Base-by-base conservation (phyloP, 2,888 invertebrate genomes). In the Molorchus minor region DNA sequence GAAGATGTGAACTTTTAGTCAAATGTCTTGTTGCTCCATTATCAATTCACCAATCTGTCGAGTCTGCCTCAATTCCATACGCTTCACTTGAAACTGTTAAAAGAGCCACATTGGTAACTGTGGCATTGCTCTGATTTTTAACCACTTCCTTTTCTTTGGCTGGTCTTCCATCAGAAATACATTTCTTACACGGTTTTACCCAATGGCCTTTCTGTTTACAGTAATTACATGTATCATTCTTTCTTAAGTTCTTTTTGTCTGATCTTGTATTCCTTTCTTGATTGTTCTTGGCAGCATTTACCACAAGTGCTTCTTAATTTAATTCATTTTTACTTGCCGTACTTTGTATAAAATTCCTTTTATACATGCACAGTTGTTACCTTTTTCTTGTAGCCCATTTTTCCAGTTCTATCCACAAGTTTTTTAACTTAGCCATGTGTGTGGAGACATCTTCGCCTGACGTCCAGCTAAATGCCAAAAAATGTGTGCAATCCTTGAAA, bases 161-260 rank as follows among this genome's bases (percentile, higher is more conserved):
- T n/a, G n/a, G 20, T n/a, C 61, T 17, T 44, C 71, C 72, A 57
- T 71, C 69, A 58, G 61, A 60, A 43, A 70, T 73, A 69, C 72
- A 74, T 41, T 71, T 57, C 17, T 21, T 38, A 20, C 53, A 62
- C 1, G 30, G 1, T 41, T n/a, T n/a, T n/a, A n/a, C n/a, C n/a
- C n/a, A n/a, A n/a, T n/a, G n/a, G n/a, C n/a, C n/a, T n/a, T n/a
- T 21, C 13, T 7, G 16, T 20, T 60, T 56, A 41, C 55, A 62
- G 21, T 60, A 52, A n/a, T 56, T 55, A 36, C 59, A 62, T 3
- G 20, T 40, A 20, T 60, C 41, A 17, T 19, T 19, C 35, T 38
- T 46, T 10, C n/a, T n/a, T n/a, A n/a, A n/a, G n/a, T n/a, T n/a
- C n/a, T n/a, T n/a, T n/a, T n/a, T n/a, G n/a, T n/a, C 46, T 56